Percentiles rank a stretch among this genome's conserved stretches.
Conservation (phyloP, 2,797 vertebrate genomes). For the Enteromius argenteus region DNA sequence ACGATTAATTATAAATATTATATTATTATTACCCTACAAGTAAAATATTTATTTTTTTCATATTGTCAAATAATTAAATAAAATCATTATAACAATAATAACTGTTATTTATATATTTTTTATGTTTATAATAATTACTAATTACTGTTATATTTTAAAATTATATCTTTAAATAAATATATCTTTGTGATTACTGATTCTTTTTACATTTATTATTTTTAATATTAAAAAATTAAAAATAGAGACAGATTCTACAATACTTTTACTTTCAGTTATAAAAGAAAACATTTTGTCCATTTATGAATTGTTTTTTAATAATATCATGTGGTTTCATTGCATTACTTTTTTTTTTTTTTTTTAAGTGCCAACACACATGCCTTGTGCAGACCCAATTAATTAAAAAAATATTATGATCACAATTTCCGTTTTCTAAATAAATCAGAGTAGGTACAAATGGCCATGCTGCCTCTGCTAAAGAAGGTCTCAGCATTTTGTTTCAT, state of each 20-base stretch:
- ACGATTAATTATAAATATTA: neutral
- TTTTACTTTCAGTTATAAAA: no score
- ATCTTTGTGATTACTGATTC: no score
- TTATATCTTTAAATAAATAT: no score
- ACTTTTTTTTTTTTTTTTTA: neutral
- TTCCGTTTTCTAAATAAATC: neutral
- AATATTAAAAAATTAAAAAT: no score
- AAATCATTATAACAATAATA: neutral
- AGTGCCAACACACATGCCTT: neutral
- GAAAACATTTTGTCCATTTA: no score
- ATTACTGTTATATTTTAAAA: neutral
- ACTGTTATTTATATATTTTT: neutral
- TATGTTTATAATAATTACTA: neutral
- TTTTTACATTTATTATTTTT: no score
- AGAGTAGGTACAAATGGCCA: neutral
- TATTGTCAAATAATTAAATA: neutral
- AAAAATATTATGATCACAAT: neutral
- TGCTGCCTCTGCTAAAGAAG: neutral
- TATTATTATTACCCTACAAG: neutral
- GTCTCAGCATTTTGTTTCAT: neutral
- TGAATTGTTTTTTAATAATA: neutral
- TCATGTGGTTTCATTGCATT: neutral
- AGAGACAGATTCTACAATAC: no score
- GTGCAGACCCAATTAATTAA: neutral
- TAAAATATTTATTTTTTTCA: neutral